phyloP scores from a whole-genome alignment of 2,888 invertebrate species.

The Agrenia bidenticulata region DNA sequence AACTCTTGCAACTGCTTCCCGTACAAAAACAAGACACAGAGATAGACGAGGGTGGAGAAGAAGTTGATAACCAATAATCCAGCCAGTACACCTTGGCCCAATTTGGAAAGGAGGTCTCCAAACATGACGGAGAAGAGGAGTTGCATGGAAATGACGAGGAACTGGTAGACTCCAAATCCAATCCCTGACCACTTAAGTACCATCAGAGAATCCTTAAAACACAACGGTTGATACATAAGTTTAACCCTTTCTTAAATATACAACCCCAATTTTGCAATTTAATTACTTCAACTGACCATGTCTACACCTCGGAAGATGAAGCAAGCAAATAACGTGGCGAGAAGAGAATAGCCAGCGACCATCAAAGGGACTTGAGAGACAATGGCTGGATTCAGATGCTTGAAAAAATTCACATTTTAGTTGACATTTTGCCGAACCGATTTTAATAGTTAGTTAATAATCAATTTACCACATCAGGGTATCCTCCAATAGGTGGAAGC shows the following conservation, averaged over 20 bases:
- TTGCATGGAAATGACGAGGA: conserved; percentile 34
- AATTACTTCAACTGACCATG: conserved; percentile 23
- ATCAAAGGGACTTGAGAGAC: conserved; percentile 34
- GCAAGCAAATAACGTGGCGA: conserved; percentile 28
- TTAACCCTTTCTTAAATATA: too few relatives aligned
- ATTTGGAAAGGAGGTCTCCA: conserved; percentile 32
- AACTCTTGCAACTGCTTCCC: conserved; percentile 35
- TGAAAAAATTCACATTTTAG: conserved; percentile 11
- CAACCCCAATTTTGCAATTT: not conserved
- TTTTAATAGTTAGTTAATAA: not conserved
- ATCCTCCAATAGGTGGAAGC: conserved; percentile 15
- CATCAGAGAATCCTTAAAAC: conserved; percentile 36
- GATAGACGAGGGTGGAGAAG: conserved; percentile 31
- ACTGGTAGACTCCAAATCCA: conserved; percentile 37
- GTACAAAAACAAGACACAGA: conserved; percentile 32
- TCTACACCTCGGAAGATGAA: conserved; percentile 39
- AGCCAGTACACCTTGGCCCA: conserved; percentile 31
- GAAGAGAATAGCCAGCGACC: conserved; percentile 28
- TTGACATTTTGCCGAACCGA: not conserved
- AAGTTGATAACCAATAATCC: conserved; percentile 34
- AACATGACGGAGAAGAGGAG: conserved; percentile 41
- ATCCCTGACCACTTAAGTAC: conserved; percentile 38
- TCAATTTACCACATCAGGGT: conserved; percentile 15
- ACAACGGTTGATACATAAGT: not conserved
- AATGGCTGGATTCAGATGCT: conserved; percentile 39